Conservation (phyloP, 2,888 invertebrate genomes). For the Drosophila nr. perissopoda region DNA sequence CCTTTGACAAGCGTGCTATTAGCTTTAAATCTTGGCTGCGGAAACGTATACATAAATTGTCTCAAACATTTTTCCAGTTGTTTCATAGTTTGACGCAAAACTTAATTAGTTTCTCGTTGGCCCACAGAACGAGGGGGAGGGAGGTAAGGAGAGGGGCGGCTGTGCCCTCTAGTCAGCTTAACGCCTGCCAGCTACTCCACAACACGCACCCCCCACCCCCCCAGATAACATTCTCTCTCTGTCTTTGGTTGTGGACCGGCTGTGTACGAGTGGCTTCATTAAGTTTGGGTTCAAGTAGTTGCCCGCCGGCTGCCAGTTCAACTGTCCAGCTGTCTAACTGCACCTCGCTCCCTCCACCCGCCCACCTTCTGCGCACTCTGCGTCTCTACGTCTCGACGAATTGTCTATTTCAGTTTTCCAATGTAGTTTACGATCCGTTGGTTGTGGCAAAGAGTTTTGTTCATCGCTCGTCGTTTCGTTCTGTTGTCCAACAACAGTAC, state of each 20-base stretch:
- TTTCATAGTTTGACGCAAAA: conserved; percentile 74
- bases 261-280: conserved; percentile 67
- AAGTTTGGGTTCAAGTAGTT: conserved; percentile 75
- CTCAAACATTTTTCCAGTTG: conserved; percentile 55
- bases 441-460: conserved; percentile 53
- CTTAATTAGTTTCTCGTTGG: conserved; percentile 71
- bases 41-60: conserved; percentile 61
- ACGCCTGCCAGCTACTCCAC: conserved; percentile 11
- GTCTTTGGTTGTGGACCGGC: conserved; percentile 16
- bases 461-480: conserved; percentile 51
- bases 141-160: not conserved
- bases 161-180: conserved; percentile 39
- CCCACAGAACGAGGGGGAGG: not conserved
- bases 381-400: conserved; percentile 43
- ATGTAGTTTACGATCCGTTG: conserved; percentile 73
- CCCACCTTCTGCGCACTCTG: not conserved
- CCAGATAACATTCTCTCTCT: conserved; percentile 17
- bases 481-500: conserved; percentile 63
- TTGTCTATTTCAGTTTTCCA: conserved; percentile 79
- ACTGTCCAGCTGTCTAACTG: conserved; percentile 61
- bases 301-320: conserved; percentile 71
- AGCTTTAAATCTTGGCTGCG: conserved; percentile 51
- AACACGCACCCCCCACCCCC: not conserved
- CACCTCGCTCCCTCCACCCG: not conserved
- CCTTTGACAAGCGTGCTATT: conserved; percentile 36